Base-by-base conservation (phyloP, 2,113 vertebrate species). In the Laticauda laticaudata region DNA sequence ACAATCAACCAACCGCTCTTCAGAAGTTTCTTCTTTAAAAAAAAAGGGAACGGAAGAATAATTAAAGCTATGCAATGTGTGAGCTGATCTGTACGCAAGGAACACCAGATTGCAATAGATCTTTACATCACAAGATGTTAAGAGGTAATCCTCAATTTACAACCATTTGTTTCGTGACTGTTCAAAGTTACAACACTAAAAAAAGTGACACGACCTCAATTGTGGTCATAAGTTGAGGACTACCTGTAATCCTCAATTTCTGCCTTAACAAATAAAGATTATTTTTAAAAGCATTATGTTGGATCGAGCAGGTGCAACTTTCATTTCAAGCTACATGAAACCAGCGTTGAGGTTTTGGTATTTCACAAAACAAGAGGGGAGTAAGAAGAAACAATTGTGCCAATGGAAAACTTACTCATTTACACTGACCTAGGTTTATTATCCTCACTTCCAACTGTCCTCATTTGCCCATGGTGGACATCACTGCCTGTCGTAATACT, bases 11-110 rank as follows among this genome's bases (percentile, higher is more conserved):
- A 64, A 88, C 61, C 64, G 89, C 11, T 88, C 69, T 48, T 87
- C 43, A 39, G 61, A 59, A 64, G 75, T 87, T 57, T 91, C 89
- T 90, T 93, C 88, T 86, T 14, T 9, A 92, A 53, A 75, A 45
- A 94, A 61, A 75, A 39, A 54, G 45, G 20, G 8, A 86, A 92
- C 34, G n/a, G 39, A 93, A 91, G 64, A n/a, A 48, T 55, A 90
- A 95, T 69, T 92, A 53, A 91, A 94, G 89, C 1, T 1, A 69
- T 95, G 91, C 92, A 91, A 93, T 86, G 48, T n/a, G 94, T 1
- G 0, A 64, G 81, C 93, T 29, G 29, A 90, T 93, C 18, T 18
- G 0, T 86, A 0, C 0, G 51, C 21, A 91, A 10, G 64, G 23
- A 5, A 0, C 9, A 6, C 87, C 87, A 21, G 26, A 0, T 53